phyloP scores from a whole-genome alignment of 1,140 invertebrate species.

The Luehdorfia chinensis region DNA sequence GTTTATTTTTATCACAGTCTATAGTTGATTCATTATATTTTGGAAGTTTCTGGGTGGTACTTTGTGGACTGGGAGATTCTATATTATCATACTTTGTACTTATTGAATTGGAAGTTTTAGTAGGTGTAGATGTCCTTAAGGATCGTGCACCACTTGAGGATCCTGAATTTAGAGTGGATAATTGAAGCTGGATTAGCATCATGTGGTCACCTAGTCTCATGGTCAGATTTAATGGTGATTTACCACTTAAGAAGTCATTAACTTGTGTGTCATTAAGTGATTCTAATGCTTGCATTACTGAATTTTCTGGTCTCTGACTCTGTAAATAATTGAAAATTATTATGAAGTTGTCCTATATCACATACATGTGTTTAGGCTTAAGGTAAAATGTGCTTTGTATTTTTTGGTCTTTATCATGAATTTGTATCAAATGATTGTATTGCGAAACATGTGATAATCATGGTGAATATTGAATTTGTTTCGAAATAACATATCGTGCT shows the following conservation, averaged over 20 bases:
- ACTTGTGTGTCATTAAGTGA: conserved; percentile 95
- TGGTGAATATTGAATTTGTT: conserved; percentile 40
- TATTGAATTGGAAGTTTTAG: conserved; percentile 39
- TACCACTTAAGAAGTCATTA: conserved; percentile 95
- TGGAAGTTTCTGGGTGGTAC: conserved; percentile 34
- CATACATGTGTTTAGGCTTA: background rate
- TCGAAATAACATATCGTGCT: conserved; percentile 76
- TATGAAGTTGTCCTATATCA: no score
- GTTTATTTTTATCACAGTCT: conserved; percentile 42
- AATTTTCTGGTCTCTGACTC: conserved; percentile 94
- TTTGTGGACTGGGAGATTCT: conserved; percentile 52
- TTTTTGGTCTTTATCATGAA: conserved; percentile 24
- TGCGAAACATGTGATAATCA: conserved; percentile 69
- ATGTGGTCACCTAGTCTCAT: conserved; percentile 97
- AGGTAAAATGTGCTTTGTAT: background rate
- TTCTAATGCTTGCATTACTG: conserved; percentile 96
- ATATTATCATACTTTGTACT: conserved; percentile 49
- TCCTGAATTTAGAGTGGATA: conserved; percentile 86
- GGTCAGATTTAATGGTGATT: conserved; percentile 94
- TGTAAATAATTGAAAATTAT: conserved; percentile 77
- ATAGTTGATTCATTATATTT: conserved; percentile 28
- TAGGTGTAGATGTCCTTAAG: conserved; percentile 53
- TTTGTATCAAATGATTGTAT: conserved; percentile 33
- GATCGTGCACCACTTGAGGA: conserved; percentile 47
- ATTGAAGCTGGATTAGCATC: conserved; percentile 96